phyloP scores from a whole-genome alignment of 2,888 invertebrate genomes.

The Ophion costatus region DNA sequence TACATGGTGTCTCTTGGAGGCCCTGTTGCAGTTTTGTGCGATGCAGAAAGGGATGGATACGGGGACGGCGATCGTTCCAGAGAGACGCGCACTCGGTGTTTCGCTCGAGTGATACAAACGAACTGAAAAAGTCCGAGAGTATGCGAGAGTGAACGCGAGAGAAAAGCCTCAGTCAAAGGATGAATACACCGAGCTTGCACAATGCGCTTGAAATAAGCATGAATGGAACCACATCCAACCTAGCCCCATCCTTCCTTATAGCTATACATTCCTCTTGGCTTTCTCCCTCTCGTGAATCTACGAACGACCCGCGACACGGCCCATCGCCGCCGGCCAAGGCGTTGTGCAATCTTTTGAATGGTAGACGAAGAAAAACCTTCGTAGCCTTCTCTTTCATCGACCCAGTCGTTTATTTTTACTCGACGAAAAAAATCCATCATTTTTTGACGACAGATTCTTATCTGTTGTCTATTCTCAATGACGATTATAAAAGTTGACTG shows the following conservation, averaged over 20 bases:
- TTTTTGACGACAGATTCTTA: neutral
- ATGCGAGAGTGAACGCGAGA: slow-evolving; percentile 71
- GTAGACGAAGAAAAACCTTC: slow-evolving; percentile 44
- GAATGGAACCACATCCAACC: slow-evolving; percentile 80
- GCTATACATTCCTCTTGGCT: slow-evolving; percentile 25
- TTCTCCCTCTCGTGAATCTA: slow-evolving; percentile 33
- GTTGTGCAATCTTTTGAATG: slow-evolving; percentile 72
- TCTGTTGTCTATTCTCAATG: neutral
- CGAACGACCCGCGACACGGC: slow-evolving; percentile 65
- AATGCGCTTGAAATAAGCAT: slow-evolving; percentile 83
- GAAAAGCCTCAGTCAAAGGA: slow-evolving; percentile 78
- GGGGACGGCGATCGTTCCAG: slow-evolving; percentile 27
- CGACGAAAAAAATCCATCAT: neutral
- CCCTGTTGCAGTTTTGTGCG: slow-evolving; percentile 21
- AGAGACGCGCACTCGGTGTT: slow-evolving; percentile 61
- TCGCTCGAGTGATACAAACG: slow-evolving; percentile 50
- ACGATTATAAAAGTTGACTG: neutral
- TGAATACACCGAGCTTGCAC: slow-evolving; percentile 78
- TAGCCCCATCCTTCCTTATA: slow-evolving; percentile 39
- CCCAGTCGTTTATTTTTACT: neutral
- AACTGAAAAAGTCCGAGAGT: slow-evolving; percentile 66
- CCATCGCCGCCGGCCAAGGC: slow-evolving; percentile 73
- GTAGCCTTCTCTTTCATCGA: neutral
- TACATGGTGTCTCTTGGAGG: slow-evolving; percentile 3
- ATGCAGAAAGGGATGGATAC: slow-evolving; percentile 4